Evolutionary conservation across 2,113 vertebrate genomes (phyloP), one percentile per base, ranked within the genome.

Genomic region (Dendropsophus ebraccatus): DNA sequence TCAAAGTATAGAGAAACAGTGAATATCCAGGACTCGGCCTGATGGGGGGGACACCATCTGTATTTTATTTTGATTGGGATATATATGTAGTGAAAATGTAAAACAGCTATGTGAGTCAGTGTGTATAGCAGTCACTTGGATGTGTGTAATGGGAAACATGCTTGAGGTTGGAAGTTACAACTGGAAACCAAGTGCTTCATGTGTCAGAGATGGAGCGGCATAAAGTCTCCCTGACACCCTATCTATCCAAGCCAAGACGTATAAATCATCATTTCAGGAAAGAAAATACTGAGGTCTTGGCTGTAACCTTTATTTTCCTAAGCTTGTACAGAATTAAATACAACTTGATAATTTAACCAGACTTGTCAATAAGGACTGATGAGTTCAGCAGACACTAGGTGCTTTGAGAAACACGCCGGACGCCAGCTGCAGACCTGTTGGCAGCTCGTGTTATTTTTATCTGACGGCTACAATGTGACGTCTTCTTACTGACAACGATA

Each of bases 301-400:
- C 92, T 91, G 88, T 90, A 92, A 89, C 88, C 85, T 89, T 90
- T 89, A 88, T 93, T 93, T 93, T 92, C 92, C 92, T 91, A 91
- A 89, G 83, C 88, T 91, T 89, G 91, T 91, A 91, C 90, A 91
- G 92, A 93, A 93, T 91, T 91, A 91, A 89, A 88, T 91, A 92
- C 91, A 93, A 93, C 90, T 90, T 91, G 92, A 93, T 93, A 93
- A 93, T 93, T 93, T 92, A 93, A 91, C 91, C 90, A 93, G 92
- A 91, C 90, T 91, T 93, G 92, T 93, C 91, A 93, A 92, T 93
- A 90, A 89, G 88, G 89, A 84, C 85, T 90, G 91, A 92, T 92
- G 90, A 84, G 88, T 92, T 92, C 91, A 87, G 82, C 92, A 92
- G 92, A 89, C 89, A 87, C 85, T 88, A 88, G 87, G 37, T 54